Base-by-base conservation (phyloP, 2,113 vertebrate genomes). In the Hippocampus comes region DNA sequence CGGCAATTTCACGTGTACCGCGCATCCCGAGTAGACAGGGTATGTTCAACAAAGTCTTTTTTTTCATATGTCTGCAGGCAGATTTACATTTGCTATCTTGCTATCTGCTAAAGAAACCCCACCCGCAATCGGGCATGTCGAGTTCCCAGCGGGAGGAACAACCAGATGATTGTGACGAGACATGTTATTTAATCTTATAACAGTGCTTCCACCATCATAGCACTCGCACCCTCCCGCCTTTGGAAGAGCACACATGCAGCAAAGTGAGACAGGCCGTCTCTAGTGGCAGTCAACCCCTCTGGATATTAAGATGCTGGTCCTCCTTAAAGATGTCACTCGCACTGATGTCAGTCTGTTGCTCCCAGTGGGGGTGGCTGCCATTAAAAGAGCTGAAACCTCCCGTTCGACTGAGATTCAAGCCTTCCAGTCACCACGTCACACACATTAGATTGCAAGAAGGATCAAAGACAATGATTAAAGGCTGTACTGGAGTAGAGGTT, bases 61-160 rank as follows among this genome's bases (percentile, higher is more conserved):
- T 88, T 76, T 84, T 68, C 67, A 64, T 79, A 82, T 57, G 76
- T 21, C 84, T 81, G 48, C 70, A 25, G 78, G 82, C 67, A 5
- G 27, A 34, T 61, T 67, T 59, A 53, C 30, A 38, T 34, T 41
- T 21, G 1, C 12, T 46, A 46, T 46, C 43, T 46, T 46, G 43
- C 43, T 59, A 73, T 74, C 63, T 69, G 57, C 69, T 75, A 81
- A 88, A 87, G 72, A 75, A 84, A 84, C 42, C 72, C 53, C 64
- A 65, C 59, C 86, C 82, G 76, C 42, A 67, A 82, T 73, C 77
- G 70, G 60, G 74, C 14, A 14, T 55, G 56, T 21, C 71, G 46
- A 21, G 56, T 71, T 86, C 86, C 78, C 84, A 80, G 67, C 56
- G 82, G 27, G 83, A 87, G 70, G 71, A 81, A 81, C 75, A 68